Base-by-base conservation (phyloP, 2,888 invertebrate species). In the Sylvicola fuscatus region DNA sequence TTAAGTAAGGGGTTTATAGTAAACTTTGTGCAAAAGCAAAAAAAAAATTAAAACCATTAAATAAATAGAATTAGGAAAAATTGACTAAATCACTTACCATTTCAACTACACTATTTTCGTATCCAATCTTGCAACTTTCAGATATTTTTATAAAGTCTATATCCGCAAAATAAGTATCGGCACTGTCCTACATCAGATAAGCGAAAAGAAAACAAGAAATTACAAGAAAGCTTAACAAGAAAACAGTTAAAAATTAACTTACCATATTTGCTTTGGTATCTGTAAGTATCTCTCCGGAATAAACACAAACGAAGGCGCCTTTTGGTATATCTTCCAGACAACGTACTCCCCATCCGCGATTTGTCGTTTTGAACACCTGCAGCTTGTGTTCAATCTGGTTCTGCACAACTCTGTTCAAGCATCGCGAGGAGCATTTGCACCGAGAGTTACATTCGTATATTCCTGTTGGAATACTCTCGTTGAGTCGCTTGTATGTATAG, bases 71-170 rank as follows among this genome's bases (percentile, higher is more conserved):
- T 38, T 47, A 47, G 12, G 21, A 21, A 21, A 4, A 21, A 6
- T 6, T 4, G 8, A 52, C 52, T 16, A 50, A 51, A 1, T 42
- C 42, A 10, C 21, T 21, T 21, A 21, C 21, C 21, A 8, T 4
- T 6, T 21, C 49, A 3, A 48, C 49, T 8, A 71, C 66, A 33
- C 76, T 77, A 1, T 73, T 70, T 44, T 78, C 81, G 46, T 72
- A 82, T 0, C 76, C 76, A 41, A 84, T 83, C 49, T 84, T 86
- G 45, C 74, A 66, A 32, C 70, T 68, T 51, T 89, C 87, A 21
- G 87, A 86, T 0, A 83, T 83, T 56, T 97, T 95, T 16, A 97
- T 92, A 49, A 93, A 90, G 59, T 98, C 97, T 45, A 98, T 56
- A 52, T 98, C 97, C 0, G 97, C 97, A 36, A 95, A 68, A 51